Base-by-base conservation (phyloP, 2,888 invertebrate species). In the Selenia dentaria region DNA sequence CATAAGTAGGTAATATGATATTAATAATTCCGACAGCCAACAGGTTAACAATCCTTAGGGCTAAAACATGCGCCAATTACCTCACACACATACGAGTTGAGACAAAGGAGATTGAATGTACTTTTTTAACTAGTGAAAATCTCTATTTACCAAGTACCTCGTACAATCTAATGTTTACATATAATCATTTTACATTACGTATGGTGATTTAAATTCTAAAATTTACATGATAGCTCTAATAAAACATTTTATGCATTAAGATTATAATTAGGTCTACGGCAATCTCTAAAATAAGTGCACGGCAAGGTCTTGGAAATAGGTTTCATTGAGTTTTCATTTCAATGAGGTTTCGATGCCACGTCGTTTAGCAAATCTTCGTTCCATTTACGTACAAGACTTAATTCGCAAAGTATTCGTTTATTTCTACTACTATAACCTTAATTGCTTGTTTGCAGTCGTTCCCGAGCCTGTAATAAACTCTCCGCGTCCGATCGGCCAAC, bases 401-500 rank as follows among this genome's bases (percentile, higher is more conserved):
- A 45, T 38, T 47, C 32, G 24, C 14, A 35, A n/a, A 25, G 32
- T 67, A 61, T 77, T 70, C 74, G 61, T 63, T 71, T 54, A 76
- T 54, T 51, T n/a, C n/a, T n/a, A n/a, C n/a, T n/a, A n/a, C n/a
- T n/a, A n/a, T n/a, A n/a, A 59, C 45, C 52, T 64, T 67, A 73
- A 74, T 75, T 79, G 59, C 59, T 85, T 86, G 69, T 81, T 79
- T 92, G 57, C 92, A 92, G 72, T 91, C 86, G 80, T 83, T 81
- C 86, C 91, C 60, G 91, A 89, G 74, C 86, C 91, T 56, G 80
- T 90, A 68, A 77, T 89, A 79, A 91, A 80, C 80, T 87, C 92
- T 62, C 86, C 93, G 68, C 81, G 93, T 74, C 89, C 93, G 67
- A 79, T 91, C 79, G 85, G 93, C 73, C 93, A 95, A 87, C 93